Percentiles rank a stretch among this genome's conserved stretches.
Evolutionary conservation across 1,140 invertebrate species (phyloP).

Genomic region (Hormaphis cornu): DNA sequence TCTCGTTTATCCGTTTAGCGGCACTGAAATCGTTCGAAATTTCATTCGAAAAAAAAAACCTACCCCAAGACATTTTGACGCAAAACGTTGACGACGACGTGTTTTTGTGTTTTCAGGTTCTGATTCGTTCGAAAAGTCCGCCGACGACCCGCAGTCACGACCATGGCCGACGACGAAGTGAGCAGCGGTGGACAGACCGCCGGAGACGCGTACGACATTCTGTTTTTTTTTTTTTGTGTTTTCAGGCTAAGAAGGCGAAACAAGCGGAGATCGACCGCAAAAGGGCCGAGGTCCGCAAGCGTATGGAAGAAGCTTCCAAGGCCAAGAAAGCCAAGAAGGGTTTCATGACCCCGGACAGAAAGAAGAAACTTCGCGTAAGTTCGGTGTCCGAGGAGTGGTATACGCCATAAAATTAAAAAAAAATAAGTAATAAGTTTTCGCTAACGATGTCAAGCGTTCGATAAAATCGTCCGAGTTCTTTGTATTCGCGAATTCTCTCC

Average conservation of each 20-base stretch:
- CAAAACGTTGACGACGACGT: background rate
- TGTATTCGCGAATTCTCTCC: too few relatives aligned
- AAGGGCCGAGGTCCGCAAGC: constrained; percentile 87
- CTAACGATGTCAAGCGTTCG: too few relatives aligned
- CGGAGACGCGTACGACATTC: background rate
- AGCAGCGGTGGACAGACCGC: too few relatives aligned
- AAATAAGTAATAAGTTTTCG: too few relatives aligned
- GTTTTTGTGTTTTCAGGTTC: background rate
- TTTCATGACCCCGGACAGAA: constrained; percentile 97
- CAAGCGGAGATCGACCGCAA: constrained; percentile 88
- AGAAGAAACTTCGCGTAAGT: constrained; percentile 94
- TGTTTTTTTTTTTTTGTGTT: background rate
- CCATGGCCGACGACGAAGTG: constrained; percentile 20
- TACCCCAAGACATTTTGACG: too few relatives aligned
- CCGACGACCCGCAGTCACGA: background rate
- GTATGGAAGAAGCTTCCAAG: constrained; percentile 89
- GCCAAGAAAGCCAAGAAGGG: constrained; percentile 94
- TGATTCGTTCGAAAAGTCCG: background rate
- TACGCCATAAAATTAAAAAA: background rate
- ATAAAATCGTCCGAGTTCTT: too few relatives aligned
- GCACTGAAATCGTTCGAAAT: too few relatives aligned
- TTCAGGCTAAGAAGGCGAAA: constrained; percentile 79
- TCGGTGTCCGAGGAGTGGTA: background rate
- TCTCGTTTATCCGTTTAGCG: too few relatives aligned
- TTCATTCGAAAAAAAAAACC: too few relatives aligned